Evolutionary conservation across 2,888 invertebrate species (phyloP), one percentile per base, ranked within the genome.

Genomic region (Diaprepes abbreviatus): DNA sequence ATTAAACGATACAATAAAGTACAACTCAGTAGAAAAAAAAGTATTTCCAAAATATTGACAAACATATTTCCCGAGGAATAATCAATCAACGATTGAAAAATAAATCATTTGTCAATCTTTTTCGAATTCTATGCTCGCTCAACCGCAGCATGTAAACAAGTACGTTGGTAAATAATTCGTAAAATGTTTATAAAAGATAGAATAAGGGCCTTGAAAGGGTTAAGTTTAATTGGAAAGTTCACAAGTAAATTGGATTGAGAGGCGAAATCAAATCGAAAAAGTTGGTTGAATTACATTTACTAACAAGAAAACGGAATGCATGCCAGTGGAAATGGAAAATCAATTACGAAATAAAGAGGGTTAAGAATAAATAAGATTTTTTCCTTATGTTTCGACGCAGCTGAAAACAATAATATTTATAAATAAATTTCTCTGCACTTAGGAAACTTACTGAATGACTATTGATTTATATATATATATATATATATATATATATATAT

Each of bases 231-330:
- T 45, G 21, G 12, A 12, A 1, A 14, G 12, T 10, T 24, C 21
- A 24, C 6, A 45, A 45, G 45, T 12, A 45, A 24, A 45, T 45
- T 45, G 45, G 45, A 45, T 24, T 45, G 45, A 45, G 45, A 10
- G 43, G 12, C 12, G 24, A 9, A 45, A 24, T 43, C 12, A 45
- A 24, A 45, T 45, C 12, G 45, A 12, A 45, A 21, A 21, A 45
- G 24, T 24, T 5, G 24, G 24, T 1, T 2, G 24, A 24, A 24
- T 45, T 24, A 45, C 45, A 24, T 45, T 45, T 45, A n/a, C 45
- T 24, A 45, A 45, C 45, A 45, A 45, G 45, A 45, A 45, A 43
- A 12, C 24, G 24, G n/a, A 45, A 24, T 45, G 24, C 24, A 45
- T 6, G 19, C 45, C 45, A 12, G 24, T 5, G 12, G n/a, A 24